Evolutionary conservation across 1,140 invertebrate genomes (phyloP).

Genomic region (Tetraneura akinire): DNA sequence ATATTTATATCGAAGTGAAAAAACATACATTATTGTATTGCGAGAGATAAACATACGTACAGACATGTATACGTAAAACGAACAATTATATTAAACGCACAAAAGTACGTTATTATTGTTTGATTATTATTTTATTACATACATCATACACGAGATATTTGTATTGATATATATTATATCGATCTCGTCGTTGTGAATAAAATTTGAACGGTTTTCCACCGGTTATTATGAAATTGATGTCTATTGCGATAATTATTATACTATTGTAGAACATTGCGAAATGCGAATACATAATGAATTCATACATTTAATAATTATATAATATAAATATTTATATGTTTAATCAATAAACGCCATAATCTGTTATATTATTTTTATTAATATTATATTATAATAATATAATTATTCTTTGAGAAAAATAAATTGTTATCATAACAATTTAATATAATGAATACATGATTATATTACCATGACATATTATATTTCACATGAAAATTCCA

Average conservation of each 20-base stretch:
- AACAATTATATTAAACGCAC: not conserved
- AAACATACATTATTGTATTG: no score
- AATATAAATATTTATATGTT: not conserved
- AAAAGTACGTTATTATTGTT: not conserved
- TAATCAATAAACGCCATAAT: no score
- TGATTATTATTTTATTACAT: no score
- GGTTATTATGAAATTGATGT: slow-evolving; percentile 39
- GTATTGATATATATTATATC: not conserved
- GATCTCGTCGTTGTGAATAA: slow-evolving; percentile 7
- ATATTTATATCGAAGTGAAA: no score
- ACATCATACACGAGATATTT: no score
- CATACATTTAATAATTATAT: not conserved
- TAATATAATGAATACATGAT: no score
- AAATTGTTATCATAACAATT: no score
- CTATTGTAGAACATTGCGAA: not conserved
- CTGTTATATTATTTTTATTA: no score
- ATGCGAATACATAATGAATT: not conserved
- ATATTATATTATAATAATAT: no score
- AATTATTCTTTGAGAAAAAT: no score
- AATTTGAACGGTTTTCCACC: slow-evolving; percentile 24
- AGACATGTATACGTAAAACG: not conserved
- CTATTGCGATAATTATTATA: slow-evolving; percentile 46
- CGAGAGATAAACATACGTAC: not conserved
- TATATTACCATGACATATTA: no score
- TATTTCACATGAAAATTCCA: no score